Percentiles rank a stretch among this genome's conserved stretches.
Evolutionary conservation across 2,888 invertebrate species (phyloP).

Genomic region (Blastobasis adustella): DNA sequence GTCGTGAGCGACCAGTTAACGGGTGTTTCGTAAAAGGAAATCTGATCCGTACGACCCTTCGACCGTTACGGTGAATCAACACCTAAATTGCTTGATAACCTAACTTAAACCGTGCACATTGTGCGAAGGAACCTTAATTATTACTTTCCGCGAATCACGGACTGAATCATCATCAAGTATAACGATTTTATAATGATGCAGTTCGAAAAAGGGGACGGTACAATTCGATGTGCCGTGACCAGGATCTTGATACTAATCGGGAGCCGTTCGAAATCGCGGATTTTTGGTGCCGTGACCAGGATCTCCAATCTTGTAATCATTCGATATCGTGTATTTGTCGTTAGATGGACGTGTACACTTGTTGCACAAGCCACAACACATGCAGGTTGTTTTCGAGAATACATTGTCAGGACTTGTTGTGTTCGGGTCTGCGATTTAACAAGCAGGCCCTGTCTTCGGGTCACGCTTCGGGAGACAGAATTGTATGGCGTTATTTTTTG

Average conservation of each 20-base stretch:
- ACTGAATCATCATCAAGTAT: neutral
- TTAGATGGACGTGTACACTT: constrained; percentile 9
- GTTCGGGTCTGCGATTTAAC: neutral
- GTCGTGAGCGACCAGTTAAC: neutral
- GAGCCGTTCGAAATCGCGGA: neutral
- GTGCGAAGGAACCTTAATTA: neutral
- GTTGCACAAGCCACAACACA: neutral
- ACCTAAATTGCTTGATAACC: neutral
- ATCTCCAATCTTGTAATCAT: too few relatives aligned
- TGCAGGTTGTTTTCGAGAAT: too few relatives aligned
- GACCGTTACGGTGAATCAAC: neutral
- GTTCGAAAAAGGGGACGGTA: neutral
- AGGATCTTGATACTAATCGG: too few relatives aligned
- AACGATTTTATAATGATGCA: constrained; percentile 1
- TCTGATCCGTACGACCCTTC: neutral
- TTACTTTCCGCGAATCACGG: neutral
- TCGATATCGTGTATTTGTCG: constrained; percentile 6
- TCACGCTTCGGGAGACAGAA: constrained; percentile 16
- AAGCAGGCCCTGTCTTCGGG: constrained; percentile 1
- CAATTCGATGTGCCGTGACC: too few relatives aligned
- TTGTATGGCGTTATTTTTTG: constrained; percentile 33
- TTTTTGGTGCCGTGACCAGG: neutral
- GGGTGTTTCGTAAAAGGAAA: neutral
- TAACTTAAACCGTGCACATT: neutral
- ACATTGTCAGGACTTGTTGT: too few relatives aligned